Conservation (phyloP, 92 coral and sea anemone genomes). For the Scolanthus callimorphus region DNA sequence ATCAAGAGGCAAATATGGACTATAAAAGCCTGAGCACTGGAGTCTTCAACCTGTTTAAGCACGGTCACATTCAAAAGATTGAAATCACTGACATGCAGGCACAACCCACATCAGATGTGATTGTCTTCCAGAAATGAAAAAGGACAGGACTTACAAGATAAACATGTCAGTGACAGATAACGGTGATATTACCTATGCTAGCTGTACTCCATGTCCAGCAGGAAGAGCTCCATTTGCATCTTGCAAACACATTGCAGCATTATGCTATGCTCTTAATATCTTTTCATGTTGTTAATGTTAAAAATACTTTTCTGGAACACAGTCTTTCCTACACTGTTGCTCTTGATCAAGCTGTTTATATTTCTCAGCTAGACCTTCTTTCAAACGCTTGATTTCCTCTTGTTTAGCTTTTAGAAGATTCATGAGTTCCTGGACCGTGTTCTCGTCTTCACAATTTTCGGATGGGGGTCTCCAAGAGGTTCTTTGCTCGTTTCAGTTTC, state of each 20-base stretch:
- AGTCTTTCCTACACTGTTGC: too few species aligned
- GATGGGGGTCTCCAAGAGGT: too few species aligned
- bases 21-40: conserved; percentile 46
- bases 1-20: conserved; percentile 50
- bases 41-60: conserved; percentile 50
- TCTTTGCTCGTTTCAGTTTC: too few species aligned
- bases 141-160: conserved; percentile 24
- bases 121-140: conserved; percentile 53
- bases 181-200: conserved; percentile 42
- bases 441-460: too few species aligned
- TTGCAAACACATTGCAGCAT: conserved; percentile 50
- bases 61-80: conserved; percentile 51
- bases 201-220: conserved; percentile 64
- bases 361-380: too few species aligned
- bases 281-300: conserved; percentile 3
- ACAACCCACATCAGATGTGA: conserved; percentile 41
- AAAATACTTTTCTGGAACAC: too few species aligned
- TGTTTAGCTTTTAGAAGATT: too few species aligned
- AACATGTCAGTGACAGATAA: conserved; percentile 36
- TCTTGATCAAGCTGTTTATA: too few species aligned
- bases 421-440: too few species aligned
- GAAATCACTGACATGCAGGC: conserved; percentile 25
- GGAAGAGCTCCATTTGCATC: conserved; percentile 47
- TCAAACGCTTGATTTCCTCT: too few species aligned
- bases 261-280: conserved; percentile 50